phyloP scores from a whole-genome alignment of 2,888 invertebrate species.

The Lasioglossum marginatum region DNA sequence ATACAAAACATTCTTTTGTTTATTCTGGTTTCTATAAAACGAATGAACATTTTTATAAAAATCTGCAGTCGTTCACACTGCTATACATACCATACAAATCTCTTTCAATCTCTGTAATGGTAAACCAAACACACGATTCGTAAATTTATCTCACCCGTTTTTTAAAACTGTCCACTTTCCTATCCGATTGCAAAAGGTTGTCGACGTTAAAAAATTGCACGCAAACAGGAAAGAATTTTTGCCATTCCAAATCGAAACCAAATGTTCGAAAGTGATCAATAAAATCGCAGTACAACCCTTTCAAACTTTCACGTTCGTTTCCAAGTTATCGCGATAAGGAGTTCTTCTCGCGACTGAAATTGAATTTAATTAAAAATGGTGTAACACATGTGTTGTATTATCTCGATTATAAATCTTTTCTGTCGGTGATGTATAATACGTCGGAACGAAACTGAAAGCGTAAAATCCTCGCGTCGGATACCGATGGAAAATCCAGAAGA shows the following conservation, averaged over 20 bases:
- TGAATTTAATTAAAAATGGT: neutral
- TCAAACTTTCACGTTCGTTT: neutral
- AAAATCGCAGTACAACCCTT: no score
- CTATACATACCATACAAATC: neutral
- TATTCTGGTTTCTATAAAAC: no score
- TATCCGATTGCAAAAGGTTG: neutral
- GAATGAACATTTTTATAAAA: no score
- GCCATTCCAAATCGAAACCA: neutral
- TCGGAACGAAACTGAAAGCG: conserved; percentile 41
- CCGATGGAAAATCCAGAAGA: conserved; percentile 48
- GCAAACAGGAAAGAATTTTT: neutral
- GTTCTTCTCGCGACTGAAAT: neutral
- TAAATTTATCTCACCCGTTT: neutral
- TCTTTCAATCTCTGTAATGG: neutral
- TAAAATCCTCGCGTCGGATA: conserved; percentile 11
- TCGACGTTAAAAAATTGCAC: neutral
- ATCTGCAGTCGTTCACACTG: neutral
- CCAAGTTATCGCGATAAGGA: neutral
- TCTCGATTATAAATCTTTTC: neutral
- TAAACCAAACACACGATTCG: neutral
- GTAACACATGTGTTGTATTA: neutral
- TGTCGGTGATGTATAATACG: neutral
- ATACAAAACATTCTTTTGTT: neutral
- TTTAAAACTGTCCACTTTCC: neutral
- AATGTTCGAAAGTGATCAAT: neutral